These are phyloP conservation scores for Phaethornis superciliosus DNA, from an alignment of 2,113 vertebrate genomes.

Conservation along the genomic window DNA sequence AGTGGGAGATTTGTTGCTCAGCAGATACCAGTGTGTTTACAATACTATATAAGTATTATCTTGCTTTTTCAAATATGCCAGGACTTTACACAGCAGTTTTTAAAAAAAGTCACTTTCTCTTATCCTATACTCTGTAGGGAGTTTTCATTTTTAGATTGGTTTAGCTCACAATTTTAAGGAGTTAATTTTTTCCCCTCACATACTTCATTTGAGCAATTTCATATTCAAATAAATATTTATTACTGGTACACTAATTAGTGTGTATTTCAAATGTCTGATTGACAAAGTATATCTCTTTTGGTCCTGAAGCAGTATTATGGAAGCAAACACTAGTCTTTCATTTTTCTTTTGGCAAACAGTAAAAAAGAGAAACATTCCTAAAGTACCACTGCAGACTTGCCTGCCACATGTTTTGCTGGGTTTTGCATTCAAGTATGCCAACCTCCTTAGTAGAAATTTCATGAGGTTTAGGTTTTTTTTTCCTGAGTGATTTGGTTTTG, in stretches of 20 bases:
- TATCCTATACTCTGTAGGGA: not conserved
- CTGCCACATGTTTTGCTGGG: not conserved
- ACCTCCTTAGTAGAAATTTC: not conserved
- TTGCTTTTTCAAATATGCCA: not conserved
- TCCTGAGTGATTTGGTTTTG: not conserved
- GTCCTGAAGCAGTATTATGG: not conserved
- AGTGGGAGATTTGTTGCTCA: not conserved
- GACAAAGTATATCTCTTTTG: not conserved
- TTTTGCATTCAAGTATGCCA: not conserved
- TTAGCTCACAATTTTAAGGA: constrained; percentile 14
- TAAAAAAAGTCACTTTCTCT: not conserved
- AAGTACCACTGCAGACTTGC: not conserved
- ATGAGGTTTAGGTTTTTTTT: not conserved
- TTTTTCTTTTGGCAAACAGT: not conserved
- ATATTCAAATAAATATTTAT: constrained; percentile 18
- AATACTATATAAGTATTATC: not conserved
- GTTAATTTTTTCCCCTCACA: not conserved
- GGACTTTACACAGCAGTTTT: not conserved
- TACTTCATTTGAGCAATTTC: not conserved
- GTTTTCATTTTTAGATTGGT: constrained; percentile 39
- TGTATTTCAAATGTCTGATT: not conserved
- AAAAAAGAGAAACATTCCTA: not conserved
- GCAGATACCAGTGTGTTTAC: not conserved
- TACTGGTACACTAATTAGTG: not conserved
- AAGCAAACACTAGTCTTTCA: not conserved